Conservation (phyloP, 2,888 invertebrate genomes). For the Dendrolimus pini region DNA sequence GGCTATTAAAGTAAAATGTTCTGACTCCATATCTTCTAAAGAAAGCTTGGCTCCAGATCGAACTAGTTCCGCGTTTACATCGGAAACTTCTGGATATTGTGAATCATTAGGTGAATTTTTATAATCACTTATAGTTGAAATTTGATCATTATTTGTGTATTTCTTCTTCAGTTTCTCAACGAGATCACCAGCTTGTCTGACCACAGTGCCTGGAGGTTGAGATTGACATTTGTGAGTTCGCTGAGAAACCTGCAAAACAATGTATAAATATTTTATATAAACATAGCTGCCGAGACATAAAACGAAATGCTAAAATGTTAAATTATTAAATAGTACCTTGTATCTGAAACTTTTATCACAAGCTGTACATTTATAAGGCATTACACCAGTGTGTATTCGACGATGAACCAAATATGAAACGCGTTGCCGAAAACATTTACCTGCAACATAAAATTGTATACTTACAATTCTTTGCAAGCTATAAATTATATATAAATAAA, state of each 20-base stretch:
- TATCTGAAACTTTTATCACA: conserved; percentile 90
- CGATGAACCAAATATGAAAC: conserved; percentile 91
- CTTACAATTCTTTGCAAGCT: neutral
- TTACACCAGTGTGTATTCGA: conserved; percentile 89
- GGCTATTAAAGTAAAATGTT: conserved; percentile 52
- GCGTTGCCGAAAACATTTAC: conserved; percentile 90
- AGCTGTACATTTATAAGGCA: conserved; percentile 89
- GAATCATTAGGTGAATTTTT: conserved; percentile 15
- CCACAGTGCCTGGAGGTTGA: conserved; percentile 77
- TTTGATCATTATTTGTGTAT: conserved; percentile 25
- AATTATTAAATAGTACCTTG: conserved; percentile 67
- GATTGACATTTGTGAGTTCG: conserved; percentile 87
- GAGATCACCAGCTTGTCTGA: conserved; percentile 64
- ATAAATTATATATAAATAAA: no score
- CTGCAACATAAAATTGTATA: conserved; percentile 55
- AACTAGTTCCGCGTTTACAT: conserved; percentile 59
- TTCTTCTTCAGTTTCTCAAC: conserved; percentile 69
- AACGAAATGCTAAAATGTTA: neutral
- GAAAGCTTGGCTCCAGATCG: conserved; percentile 64
- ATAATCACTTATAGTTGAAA: conserved; percentile 6
- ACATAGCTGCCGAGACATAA: neutral
- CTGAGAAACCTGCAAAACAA: conserved; percentile 80
- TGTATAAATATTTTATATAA: conserved; percentile 1
- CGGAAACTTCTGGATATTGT: conserved; percentile 43
- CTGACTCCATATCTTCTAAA: conserved; percentile 66